These are phyloP conservation scores for Corynorhinus townsendii DNA, from an alignment of 2,113 vertebrate species.

Conservation along the genomic window DNA sequence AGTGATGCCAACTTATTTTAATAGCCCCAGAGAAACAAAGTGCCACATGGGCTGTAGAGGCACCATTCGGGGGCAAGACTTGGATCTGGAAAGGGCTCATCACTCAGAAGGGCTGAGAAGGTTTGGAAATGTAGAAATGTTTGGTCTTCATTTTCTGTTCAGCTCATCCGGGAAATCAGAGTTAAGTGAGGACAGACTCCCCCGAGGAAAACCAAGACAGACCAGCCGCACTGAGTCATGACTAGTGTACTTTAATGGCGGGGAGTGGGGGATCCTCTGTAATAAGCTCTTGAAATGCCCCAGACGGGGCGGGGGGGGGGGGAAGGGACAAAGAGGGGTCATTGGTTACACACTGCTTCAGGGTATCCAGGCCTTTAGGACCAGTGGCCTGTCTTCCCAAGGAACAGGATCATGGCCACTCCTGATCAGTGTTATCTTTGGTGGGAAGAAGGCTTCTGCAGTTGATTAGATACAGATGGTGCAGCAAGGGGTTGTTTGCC, in stretches of 20 bases:
- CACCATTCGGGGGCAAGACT: neutral
- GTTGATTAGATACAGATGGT: conserved; percentile 72
- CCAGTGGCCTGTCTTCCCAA: neutral
- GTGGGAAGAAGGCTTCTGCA: conserved; percentile 34
- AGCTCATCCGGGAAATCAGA: neutral
- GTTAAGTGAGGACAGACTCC: neutral
- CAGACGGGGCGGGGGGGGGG: neutral
- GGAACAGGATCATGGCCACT: neutral
- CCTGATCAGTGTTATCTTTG: conserved; percentile 54
- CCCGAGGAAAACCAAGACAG: neutral
- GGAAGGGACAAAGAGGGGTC: neutral
- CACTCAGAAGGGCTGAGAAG: neutral
- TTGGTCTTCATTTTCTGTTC: neutral
- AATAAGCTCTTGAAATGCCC: neutral
- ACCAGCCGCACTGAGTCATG: neutral
- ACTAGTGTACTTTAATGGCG: neutral
- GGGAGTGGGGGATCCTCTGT: neutral
- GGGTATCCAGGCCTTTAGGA: neutral
- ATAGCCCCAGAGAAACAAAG: neutral
- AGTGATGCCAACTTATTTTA: neutral
- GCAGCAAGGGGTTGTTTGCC: conserved; percentile 55
- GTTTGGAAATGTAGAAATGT: neutral
- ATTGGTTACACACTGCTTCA: neutral
- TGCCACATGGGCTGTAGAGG: rapidly evolving
- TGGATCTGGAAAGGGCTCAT: neutral